phyloP scores from a whole-genome alignment of 2,797 vertebrate genomes.

The Acanthopagrus latus region DNA sequence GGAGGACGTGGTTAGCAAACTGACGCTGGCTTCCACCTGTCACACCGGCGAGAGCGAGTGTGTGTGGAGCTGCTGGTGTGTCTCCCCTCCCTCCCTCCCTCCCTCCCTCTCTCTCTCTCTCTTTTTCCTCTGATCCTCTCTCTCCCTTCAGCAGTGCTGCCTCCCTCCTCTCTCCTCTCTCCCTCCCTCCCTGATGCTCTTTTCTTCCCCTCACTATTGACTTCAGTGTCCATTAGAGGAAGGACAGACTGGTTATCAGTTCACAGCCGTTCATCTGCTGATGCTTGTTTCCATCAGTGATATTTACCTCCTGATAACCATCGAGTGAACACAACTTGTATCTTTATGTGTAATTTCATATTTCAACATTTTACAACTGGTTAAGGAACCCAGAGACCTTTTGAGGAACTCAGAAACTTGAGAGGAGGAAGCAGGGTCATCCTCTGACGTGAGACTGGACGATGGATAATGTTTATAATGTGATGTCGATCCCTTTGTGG shows the following conservation, averaged over 20 bases:
- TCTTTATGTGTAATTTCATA: background rate
- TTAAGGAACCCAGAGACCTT: background rate
- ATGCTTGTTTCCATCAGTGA: background rate
- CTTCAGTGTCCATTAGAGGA: background rate
- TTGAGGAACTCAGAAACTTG: background rate
- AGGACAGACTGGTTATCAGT: background rate
- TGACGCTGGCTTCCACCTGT: slow-evolving; percentile 64
- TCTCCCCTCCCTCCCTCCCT: slow-evolving; percentile 12
- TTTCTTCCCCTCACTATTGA: slow-evolving; percentile 14
- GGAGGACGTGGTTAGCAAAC: slow-evolving; percentile 28
- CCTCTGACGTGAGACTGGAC: background rate
- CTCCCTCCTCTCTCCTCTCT: slow-evolving; percentile 10
- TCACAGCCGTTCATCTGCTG: slow-evolving; percentile 12
- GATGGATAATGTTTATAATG: background rate
- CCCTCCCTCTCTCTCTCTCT: slow-evolving; percentile 4
- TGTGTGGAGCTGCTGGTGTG: slow-evolving; percentile 29
- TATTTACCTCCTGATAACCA: background rate
- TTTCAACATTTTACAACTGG: background rate
- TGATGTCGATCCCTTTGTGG: background rate
- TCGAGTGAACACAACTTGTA: background rate
- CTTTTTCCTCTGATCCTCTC: background rate
- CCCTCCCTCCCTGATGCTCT: slow-evolving; percentile 13
- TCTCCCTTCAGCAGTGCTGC: slow-evolving; percentile 28
- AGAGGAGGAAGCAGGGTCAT: background rate
- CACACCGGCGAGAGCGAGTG: slow-evolving; percentile 38